These are phyloP conservation scores for Onychostoma macrolepis DNA, from an alignment of 2,113 vertebrate species.

Conservation along the genomic window DNA sequence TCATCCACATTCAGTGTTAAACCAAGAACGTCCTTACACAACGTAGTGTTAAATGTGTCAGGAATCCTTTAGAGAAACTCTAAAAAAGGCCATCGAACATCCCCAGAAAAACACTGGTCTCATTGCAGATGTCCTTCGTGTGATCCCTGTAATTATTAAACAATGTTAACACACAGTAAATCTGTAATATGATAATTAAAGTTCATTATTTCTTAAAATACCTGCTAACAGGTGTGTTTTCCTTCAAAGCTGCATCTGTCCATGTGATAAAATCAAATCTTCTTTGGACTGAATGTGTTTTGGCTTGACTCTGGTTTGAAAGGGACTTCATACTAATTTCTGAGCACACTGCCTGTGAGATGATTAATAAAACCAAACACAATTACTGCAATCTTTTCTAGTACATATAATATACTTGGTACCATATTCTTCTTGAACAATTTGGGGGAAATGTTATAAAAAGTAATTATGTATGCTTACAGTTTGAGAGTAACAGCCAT, in stretches of 20 bases:
- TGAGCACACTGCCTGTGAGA: slow-evolving; percentile 42
- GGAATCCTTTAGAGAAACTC: slow-evolving; percentile 37
- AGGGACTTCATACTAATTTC: slow-evolving; percentile 33
- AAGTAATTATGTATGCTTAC: neutral
- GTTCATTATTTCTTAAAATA: slow-evolving; percentile 43
- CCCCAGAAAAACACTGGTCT: slow-evolving; percentile 82
- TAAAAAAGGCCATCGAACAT: slow-evolving; percentile 96
- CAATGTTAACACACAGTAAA: neutral
- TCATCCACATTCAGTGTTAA: neutral
- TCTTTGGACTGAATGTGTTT: neutral
- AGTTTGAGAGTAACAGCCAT: neutral
- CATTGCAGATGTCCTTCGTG: slow-evolving; percentile 72
- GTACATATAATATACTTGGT: too few relatives aligned
- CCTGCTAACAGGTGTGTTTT: slow-evolving; percentile 55
- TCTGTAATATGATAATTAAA: neutral
- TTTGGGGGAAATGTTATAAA: neutral
- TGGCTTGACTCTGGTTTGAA: slow-evolving; percentile 43
- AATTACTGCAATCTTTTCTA: neutral
- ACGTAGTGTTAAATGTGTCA: neutral
- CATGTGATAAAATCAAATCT: slow-evolving; percentile 69
- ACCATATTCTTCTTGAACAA: neutral
- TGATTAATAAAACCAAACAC: neutral
- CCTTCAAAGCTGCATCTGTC: slow-evolving; percentile 2
- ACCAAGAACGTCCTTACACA: neutral
- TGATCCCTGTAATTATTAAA: slow-evolving; percentile 51